These are phyloP conservation scores for Spheniscus mendiculus DNA, from an alignment of 2,113 vertebrate species.

Conservation along the genomic window DNA sequence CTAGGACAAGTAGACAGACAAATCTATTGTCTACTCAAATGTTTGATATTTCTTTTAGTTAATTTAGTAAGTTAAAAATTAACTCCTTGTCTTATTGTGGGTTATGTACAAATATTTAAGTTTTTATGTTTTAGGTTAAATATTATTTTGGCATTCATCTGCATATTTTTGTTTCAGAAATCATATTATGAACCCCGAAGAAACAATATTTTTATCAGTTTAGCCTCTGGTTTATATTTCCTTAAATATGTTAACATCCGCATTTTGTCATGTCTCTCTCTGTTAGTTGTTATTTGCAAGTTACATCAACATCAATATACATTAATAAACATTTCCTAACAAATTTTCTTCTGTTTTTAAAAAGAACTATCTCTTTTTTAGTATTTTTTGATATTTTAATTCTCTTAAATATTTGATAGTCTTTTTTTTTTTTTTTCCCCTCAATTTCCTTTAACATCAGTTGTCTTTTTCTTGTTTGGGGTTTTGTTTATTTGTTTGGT, in stretches of 20 bases:
- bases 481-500: fast-evolving
- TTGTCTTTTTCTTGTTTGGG: neutral
- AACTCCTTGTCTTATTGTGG: neutral
- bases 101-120: neutral
- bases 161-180: neutral
- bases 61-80: neutral
- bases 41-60: neutral
- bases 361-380: neutral
- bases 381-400: neutral
- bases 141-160: neutral
- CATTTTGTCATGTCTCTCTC: neutral
- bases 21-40: neutral
- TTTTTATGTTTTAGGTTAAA: neutral
- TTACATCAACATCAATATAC: fast-evolving
- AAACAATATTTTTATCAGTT: neutral
- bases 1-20: neutral
- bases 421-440: fast-evolving
- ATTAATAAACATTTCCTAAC: neutral
- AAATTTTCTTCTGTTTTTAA: neutral
- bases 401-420: neutral
- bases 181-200: neutral
- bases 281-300: neutral
- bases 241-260: neutral
- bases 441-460: neutral
- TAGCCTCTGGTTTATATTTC: fast-evolving